Conservation (phyloP, 2,888 invertebrate genomes). For the Spisula solida region DNA sequence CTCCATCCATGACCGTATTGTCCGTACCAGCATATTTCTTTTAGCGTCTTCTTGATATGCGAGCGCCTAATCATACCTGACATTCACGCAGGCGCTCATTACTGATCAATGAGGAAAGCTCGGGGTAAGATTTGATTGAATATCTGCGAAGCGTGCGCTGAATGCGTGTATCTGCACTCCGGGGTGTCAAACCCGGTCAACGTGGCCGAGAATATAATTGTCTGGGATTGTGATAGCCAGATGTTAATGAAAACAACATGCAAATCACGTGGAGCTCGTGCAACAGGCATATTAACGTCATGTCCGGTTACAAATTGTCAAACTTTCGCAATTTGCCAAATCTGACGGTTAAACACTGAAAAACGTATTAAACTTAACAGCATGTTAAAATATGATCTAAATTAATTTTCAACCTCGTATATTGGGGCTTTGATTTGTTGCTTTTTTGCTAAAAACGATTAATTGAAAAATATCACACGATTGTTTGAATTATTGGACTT, state of each 20-base stretch:
- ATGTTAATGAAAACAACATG: constrained; percentile 37
- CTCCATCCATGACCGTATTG: constrained; percentile 14
- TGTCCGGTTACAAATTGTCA: constrained; percentile 6
- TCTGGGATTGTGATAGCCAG: constrained; percentile 33
- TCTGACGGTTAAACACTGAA: neutral
- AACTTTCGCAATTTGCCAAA: neutral
- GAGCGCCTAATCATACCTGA: constrained; percentile 41
- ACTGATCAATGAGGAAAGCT: constrained; percentile 45
- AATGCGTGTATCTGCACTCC: constrained; percentile 35
- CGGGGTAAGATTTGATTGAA: constrained; percentile 36
- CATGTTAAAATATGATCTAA: neutral
- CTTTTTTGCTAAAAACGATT: too few relatives aligned
- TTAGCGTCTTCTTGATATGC: constrained; percentile 6
- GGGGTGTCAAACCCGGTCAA: constrained; percentile 52
- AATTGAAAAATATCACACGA: too few relatives aligned
- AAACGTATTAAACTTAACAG: constrained; percentile 13
- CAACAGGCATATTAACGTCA: constrained; percentile 10
- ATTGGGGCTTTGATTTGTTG: neutral
- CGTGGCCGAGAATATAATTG: constrained; percentile 46
- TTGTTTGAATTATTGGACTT: too few relatives aligned
- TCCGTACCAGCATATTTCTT: constrained; percentile 34
- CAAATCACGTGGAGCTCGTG: neutral
- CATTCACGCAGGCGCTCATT: constrained; percentile 51
- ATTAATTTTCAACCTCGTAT: neutral
- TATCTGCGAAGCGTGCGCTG: constrained; percentile 32